Evolutionary conservation across 1,140 invertebrate species (phyloP).

Genomic region (Diplogasteroides magnus): DNA sequence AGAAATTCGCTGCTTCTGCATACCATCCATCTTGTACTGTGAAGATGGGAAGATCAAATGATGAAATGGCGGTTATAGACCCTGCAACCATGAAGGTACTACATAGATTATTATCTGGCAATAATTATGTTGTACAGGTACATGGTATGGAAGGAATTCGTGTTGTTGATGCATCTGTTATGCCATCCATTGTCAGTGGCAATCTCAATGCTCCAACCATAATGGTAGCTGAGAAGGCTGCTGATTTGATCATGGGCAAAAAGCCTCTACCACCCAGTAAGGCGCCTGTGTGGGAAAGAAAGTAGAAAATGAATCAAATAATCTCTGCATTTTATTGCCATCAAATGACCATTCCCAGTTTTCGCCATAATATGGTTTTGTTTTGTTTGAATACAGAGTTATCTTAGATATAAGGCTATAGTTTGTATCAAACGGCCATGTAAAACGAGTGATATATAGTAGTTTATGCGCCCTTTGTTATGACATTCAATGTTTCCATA

Average conservation of each 20-base stretch:
- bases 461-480: too few relatives aligned
- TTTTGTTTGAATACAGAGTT: too few relatives aligned
- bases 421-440: too few relatives aligned
- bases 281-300: slow-evolving; percentile 42
- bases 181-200: slow-evolving; percentile 62
- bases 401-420: too few relatives aligned
- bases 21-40: slow-evolving; percentile 62
- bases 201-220: slow-evolving; percentile 62
- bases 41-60: slow-evolving; percentile 59
- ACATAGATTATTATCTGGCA: slow-evolving; percentile 1
- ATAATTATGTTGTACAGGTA: slow-evolving; percentile 8
- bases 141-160: slow-evolving; percentile 36
- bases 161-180: slow-evolving; percentile 62
- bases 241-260: slow-evolving; percentile 58
- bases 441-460: too few relatives aligned
- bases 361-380: too few relatives aligned
- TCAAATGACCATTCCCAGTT: too few relatives aligned
- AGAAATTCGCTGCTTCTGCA: slow-evolving; percentile 55
- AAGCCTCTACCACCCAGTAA: slow-evolving; percentile 34
- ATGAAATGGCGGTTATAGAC: slow-evolving; percentile 59
- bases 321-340: too few relatives aligned
- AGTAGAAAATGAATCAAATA: too few relatives aligned
- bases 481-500: too few relatives aligned
- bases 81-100: slow-evolving; percentile 54
- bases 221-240: slow-evolving; percentile 62